Conservation (phyloP, 2,888 invertebrate species). For the Mystacides longicornis region DNA sequence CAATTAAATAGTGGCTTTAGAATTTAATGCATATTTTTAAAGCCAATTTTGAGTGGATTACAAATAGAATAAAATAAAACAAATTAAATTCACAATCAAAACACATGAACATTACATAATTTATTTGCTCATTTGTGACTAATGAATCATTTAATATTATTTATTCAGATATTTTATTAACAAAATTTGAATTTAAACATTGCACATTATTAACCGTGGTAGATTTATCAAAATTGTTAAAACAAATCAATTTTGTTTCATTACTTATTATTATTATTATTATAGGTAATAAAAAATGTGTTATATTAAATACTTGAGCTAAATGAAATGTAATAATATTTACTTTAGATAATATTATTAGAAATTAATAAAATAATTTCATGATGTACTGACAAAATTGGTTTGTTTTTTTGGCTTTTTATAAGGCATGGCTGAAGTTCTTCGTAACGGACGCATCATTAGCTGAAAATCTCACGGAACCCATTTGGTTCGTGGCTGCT, state of each 20-base stretch:
- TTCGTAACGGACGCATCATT: slow-evolving; percentile 48
- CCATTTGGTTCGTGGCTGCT: slow-evolving; percentile 43
- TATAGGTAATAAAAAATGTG: no score
- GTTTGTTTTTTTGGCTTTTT: slow-evolving; percentile 25
- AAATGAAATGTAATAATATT: background rate
- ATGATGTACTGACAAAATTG: slow-evolving; percentile 21
- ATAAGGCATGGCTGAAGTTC: slow-evolving; percentile 52
- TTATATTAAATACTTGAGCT: no score
- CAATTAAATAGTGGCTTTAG: no score
- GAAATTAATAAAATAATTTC: background rate
- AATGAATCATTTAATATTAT: no score
- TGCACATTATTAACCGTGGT: background rate
- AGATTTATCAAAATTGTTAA: slow-evolving; percentile 7
- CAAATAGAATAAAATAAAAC: no score
- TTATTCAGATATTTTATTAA: no score
- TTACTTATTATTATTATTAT: background rate
- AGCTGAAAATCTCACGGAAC: slow-evolving; percentile 45
- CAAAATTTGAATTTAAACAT: no score
- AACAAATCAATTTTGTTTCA: slow-evolving; percentile 26
- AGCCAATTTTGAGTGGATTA: no score
- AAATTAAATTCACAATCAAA: no score
- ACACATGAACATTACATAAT: no score
- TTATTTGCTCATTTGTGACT: no score
- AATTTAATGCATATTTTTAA: no score
- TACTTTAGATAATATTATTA: background rate